Evolutionary conservation across 2,113 vertebrate genomes (phyloP).

Genomic region (Sula dactylatra): DNA sequence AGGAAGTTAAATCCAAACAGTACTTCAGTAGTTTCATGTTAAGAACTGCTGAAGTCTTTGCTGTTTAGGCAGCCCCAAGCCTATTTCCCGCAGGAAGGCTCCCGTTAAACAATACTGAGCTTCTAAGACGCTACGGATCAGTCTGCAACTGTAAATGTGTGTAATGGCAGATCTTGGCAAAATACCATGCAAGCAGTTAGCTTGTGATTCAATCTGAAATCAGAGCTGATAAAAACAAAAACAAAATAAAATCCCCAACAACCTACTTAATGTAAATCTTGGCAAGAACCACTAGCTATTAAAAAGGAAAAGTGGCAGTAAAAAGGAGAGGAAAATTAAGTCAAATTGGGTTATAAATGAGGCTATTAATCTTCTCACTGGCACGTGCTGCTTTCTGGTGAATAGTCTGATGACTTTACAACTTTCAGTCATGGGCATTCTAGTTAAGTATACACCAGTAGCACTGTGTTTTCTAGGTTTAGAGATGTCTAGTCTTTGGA

Average conservation of each 20-base stretch:
- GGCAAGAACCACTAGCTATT: constrained; percentile 9
- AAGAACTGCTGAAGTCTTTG: background rate
- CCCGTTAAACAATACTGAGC: background rate
- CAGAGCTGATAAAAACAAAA: constrained; percentile 3
- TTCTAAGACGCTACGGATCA: background rate
- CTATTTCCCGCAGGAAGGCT: background rate
- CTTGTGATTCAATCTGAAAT: constrained; percentile 14
- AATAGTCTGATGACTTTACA: background rate
- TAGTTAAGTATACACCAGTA: background rate
- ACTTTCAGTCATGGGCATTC: background rate
- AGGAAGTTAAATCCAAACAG: background rate
- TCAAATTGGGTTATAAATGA: constrained; percentile 15
- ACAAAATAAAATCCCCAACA: background rate
- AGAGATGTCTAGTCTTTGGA: background rate
- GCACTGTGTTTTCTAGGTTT: background rate
- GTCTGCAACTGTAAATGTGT: background rate
- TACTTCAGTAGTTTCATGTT: background rate
- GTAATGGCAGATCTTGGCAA: background rate
- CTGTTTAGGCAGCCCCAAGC: background rate
- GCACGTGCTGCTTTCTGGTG: background rate
- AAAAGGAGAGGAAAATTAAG: constrained; percentile 14
- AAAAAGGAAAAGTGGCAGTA: constrained; percentile 25
- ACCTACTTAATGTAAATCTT: constrained; percentile 2
- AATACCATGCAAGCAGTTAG: background rate
- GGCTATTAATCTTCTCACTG: constrained; percentile 24